These are phyloP conservation scores for Phortica okadai DNA, from an alignment of 2,888 invertebrate species.

Conservation along the genomic window DNA sequence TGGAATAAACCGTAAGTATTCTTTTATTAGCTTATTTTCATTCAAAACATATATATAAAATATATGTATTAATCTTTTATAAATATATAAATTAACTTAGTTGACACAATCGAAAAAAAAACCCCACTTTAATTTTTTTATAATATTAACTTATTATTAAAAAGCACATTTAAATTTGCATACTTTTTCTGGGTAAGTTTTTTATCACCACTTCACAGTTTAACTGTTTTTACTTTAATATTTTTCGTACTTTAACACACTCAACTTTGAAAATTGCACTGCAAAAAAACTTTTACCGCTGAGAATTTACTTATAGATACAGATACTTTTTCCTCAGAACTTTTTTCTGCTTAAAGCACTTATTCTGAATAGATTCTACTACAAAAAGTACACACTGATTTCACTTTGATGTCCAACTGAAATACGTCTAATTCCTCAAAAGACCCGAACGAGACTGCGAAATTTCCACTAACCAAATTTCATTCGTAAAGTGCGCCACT, in stretches of 20 bases:
- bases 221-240: slow-evolving; percentile 1
- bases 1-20: too few species aligned
- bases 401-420: slow-evolving; percentile 37
- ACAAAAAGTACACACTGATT: slow-evolving; percentile 44
- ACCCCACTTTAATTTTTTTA: too few species aligned
- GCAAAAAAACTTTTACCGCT: not conserved
- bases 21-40: too few species aligned
- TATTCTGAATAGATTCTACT: slow-evolving; percentile 43
- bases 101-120: too few species aligned
- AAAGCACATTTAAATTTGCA: slow-evolving; percentile 12
- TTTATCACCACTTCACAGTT: slow-evolving; percentile 17
- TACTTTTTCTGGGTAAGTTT: slow-evolving; percentile 12
- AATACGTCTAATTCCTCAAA: slow-evolving; percentile 72
- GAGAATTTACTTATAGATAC: not conserved
- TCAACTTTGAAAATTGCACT: slow-evolving; percentile 18
- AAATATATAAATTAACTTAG: too few species aligned
- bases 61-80: too few species aligned
- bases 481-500: too few species aligned
- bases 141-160: not conserved
- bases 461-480: too few species aligned
- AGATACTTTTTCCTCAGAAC: slow-evolving; percentile 30
- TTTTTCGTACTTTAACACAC: too few species aligned
- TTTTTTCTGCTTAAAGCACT: slow-evolving; percentile 57
- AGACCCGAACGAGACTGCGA: slow-evolving; percentile 57
- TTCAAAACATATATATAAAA: too few species aligned